These are phyloP conservation scores for Cervus canadensis DNA, from an alignment of 2,113 vertebrate species.

Conservation along the genomic window DNA sequence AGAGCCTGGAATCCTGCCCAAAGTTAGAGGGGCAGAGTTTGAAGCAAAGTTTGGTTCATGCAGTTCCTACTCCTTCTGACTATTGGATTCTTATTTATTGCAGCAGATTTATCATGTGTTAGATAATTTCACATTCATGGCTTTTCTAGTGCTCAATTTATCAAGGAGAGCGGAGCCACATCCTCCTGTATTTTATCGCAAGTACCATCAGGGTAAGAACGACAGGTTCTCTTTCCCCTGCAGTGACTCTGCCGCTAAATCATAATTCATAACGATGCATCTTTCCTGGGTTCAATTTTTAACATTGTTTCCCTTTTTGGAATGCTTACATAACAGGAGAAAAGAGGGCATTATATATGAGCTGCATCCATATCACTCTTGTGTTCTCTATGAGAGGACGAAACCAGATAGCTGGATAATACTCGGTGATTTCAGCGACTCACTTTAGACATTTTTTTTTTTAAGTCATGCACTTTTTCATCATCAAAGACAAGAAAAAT, in stretches of 20 bases:
- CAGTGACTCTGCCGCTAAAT: conserved; percentile 66
- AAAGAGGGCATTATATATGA: conserved; percentile 36
- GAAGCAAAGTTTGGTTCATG: conserved; percentile 44
- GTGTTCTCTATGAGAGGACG: neutral
- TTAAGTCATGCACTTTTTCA: conserved; percentile 41
- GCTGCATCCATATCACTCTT: neutral
- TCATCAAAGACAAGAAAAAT: conserved; percentile 59
- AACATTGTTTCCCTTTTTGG: conserved; percentile 59
- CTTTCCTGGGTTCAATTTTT: conserved; percentile 54
- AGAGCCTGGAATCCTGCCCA: neutral
- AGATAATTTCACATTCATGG: conserved; percentile 74
- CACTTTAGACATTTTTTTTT: neutral
- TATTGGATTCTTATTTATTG: conserved; percentile 70
- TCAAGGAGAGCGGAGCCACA: conserved; percentile 62
- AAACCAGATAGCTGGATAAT: conserved; percentile 30
- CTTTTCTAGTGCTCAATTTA: conserved; percentile 74
- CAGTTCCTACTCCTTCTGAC: conserved; percentile 37
- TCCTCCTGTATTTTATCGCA: conserved; percentile 74
- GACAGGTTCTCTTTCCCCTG: conserved; percentile 68
- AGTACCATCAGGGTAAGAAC: conserved; percentile 60
- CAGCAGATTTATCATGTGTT: conserved; percentile 74
- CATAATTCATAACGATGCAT: conserved; percentile 67
- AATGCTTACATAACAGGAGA: conserved; percentile 56
- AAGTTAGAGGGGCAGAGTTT: conserved; percentile 11
- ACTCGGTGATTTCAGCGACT: neutral